Evolutionary conservation across 2,113 vertebrate genomes (phyloP), one percentile per base, ranked within the genome.

Genomic region (Heloderma charlesbogerti): DNA sequence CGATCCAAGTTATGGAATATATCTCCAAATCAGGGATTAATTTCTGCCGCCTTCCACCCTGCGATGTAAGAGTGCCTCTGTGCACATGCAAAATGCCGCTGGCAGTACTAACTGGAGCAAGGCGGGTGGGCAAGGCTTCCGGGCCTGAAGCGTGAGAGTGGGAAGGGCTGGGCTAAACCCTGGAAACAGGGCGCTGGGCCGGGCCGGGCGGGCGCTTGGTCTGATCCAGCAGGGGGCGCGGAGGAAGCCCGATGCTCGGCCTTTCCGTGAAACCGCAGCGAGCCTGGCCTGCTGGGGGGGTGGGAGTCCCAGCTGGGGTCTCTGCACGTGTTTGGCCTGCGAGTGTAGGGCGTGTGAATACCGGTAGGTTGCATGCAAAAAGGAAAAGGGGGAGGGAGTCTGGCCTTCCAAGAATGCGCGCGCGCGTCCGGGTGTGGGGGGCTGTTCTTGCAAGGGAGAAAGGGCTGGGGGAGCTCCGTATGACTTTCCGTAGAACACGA

Each of bases 231-330:
- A 77, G 74, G 74, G 71, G 71, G 71, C 74, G 40, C 34, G 7
- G 45, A 2, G 3, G 60, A 16, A 63, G 60, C 60, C 1, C 16
- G 15, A 5, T 2, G 60, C 16, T 16, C 60, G 3, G 18, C 20
- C 60, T 9, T 20, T n/a, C n/a, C n/a, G n/a, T n/a, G 27, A 31
- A 6, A 1, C 25, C 45, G 3, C 0, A 10, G 25, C 10, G 45
- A 15, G 45, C 0, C 0, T 20, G 80, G 4, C 20, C 37, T 22
- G 71, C 10, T 2, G 74, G 78, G 15, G 78, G 45, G 45, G 45
- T 29, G 31, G 51, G 3, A 13, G 0, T n/a, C n/a, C n/a, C n/a
- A n/a, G n/a, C n/a, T n/a, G n/a, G n/a, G n/a, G n/a, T n/a, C 72
- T 40, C 40, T 18, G 72, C 80, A 82, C 51, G 80, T 82, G 80